Conservation (phyloP, 2,888 invertebrate genomes). For the Nezara viridula region DNA sequence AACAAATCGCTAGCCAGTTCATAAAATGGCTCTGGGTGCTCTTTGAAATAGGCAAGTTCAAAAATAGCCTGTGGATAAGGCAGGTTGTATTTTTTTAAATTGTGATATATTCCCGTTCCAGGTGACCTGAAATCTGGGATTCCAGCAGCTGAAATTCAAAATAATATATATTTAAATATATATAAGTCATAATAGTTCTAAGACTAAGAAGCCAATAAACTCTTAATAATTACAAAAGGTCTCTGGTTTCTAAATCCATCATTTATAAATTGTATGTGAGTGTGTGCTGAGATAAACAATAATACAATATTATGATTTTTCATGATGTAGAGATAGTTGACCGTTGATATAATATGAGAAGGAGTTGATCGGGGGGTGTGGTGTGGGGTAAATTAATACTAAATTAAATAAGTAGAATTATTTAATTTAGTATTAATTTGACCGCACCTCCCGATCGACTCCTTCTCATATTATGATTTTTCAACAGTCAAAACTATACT, state of each 20-base stretch:
- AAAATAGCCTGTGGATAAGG: constrained; percentile 87
- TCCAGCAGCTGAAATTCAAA: constrained; percentile 78
- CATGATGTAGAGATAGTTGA: too few relatives aligned
- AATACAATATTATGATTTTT: too few relatives aligned
- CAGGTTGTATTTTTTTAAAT: constrained; percentile 90
- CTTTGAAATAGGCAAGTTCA: constrained; percentile 87
- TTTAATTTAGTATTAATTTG: too few relatives aligned
- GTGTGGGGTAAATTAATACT: too few relatives aligned
- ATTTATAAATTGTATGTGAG: too few relatives aligned
- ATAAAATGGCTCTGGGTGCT: constrained; percentile 90
- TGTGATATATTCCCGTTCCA: constrained; percentile 82
- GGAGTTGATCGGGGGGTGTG: too few relatives aligned
- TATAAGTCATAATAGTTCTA: not conserved
- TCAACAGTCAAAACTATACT: not conserved
- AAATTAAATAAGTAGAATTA: too few relatives aligned
- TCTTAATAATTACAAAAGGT: not conserved
- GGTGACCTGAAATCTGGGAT: constrained; percentile 97
- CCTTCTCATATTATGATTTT: too few relatives aligned
- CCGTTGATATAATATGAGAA: too few relatives aligned
- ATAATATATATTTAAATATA: not conserved
- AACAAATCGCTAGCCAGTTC: constrained; percentile 56
- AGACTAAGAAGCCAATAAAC: not conserved
- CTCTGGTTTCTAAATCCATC: too few relatives aligned
- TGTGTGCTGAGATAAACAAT: too few relatives aligned
- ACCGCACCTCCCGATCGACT: too few relatives aligned